Base-by-base conservation (phyloP, 35 echinoderm and acorn worm species). In the Heliocidaris tuberculata region DNA sequence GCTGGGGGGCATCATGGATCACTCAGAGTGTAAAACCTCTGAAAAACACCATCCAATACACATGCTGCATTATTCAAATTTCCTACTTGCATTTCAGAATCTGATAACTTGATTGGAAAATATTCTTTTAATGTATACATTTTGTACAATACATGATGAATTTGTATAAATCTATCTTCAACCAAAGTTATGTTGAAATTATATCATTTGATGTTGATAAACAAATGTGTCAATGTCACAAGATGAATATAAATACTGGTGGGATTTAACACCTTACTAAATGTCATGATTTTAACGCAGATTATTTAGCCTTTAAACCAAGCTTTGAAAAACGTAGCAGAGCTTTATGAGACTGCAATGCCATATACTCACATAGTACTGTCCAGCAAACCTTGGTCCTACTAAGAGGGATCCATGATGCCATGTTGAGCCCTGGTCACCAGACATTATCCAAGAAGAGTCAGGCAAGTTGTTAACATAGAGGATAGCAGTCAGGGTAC, bases 361-460 rank as follows among this genome's bases (percentile, higher is more conserved):
- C n/a, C n/a, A n/a, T n/a, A 19, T 78, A 78, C 97, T 95, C 95
- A 98, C 97, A 32, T 93, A 86, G 93, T 98, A 98, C 31, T 94
- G 32, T 24, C 94, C 95, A 96, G 94, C 95, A 30, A 32, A 93
- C 78, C 94, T 61, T 6, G 96, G 96, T 94, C 97, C 97, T 59
- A 98, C 85, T 87, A 31, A 50, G 9, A 98, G 50, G 9, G 96
- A 90, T 17, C 95, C 96, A 12, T 93, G 88, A 30, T 97, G 86
- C 98, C 98, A 99, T 8, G 94, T 94, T 56, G 96, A 87, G 10
- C 94, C 90, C 32, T 97, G 96, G 54, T 99, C 95, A n/a, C 95
- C 98, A 12, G 92, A 54, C 16, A 94, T 85, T 2, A 93, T 92
- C 21, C 96, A 95, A 7, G 88, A 94, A 30, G 32, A 50, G 11